phyloP scores from a whole-genome alignment of 2,797 vertebrate genomes.

The Acipenser transmontanus region DNA sequence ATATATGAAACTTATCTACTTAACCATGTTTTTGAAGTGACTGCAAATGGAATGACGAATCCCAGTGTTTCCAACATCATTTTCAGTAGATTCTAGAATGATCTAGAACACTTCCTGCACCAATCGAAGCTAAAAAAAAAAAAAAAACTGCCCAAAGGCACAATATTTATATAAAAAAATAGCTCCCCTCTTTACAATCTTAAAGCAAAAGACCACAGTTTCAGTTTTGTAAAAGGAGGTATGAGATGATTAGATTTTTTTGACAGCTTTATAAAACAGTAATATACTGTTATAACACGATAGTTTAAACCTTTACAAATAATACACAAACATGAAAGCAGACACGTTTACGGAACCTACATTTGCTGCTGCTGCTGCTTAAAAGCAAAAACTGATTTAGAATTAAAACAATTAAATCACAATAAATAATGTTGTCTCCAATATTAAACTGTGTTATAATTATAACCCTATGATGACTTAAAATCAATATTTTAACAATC shows the following conservation, averaged over 20 bases:
- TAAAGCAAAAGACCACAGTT: background rate
- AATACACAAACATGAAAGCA: constrained; percentile 16
- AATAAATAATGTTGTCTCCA: constrained; percentile 53
- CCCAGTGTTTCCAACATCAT: constrained; percentile 6
- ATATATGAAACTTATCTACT: too few species aligned
- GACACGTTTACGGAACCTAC: constrained; percentile 24
- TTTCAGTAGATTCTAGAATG: background rate
- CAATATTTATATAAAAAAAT: constrained; percentile 22
- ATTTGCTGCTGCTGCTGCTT: constrained; percentile 35
- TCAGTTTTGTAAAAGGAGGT: background rate
- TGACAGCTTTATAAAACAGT: constrained; percentile 30
- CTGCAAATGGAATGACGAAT: background rate
- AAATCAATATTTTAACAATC: too few species aligned
- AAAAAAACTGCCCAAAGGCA: constrained; percentile 35
- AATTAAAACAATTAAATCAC: constrained; percentile 54
- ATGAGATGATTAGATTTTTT: constrained; percentile 14
- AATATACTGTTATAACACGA: constrained; percentile 24
- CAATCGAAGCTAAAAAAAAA: background rate
- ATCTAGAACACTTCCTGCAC: background rate
- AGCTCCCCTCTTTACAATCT: too few species aligned
- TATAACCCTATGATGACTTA: background rate
- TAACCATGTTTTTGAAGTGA: too few species aligned
- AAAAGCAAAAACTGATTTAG: constrained; percentile 33
- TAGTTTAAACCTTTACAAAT: constrained; percentile 23
- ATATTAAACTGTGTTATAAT: constrained; percentile 35